Evolutionary conservation across 2,888 invertebrate genomes (phyloP).

Genomic region (Frankliniella fusca): DNA sequence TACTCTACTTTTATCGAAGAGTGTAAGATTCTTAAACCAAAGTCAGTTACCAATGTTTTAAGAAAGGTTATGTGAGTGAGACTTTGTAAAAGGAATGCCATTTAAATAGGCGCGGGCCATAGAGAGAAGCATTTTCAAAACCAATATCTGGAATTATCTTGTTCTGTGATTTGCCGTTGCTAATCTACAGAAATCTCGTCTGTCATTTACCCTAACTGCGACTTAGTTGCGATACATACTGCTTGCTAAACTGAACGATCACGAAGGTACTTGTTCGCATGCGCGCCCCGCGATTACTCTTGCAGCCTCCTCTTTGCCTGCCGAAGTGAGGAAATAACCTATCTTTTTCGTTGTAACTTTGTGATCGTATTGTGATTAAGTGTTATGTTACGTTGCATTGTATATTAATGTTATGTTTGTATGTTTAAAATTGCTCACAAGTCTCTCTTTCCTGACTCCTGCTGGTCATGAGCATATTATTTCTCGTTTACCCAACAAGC

Average conservation of each 20-base stretch:
- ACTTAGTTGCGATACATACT: too few species aligned
- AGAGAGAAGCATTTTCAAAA: not conserved
- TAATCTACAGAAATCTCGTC: not conserved
- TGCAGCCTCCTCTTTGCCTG: constrained; percentile 11
- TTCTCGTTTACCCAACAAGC: not conserved
- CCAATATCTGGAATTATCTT: not conserved
- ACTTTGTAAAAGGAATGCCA: too few species aligned
- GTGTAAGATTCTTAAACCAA: constrained; percentile 15
- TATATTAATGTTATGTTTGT: constrained; percentile 15
- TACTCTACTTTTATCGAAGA: not conserved
- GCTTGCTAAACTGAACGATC: too few species aligned
- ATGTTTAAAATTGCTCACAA: constrained; percentile 1
- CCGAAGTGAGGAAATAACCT: constrained; percentile 4
- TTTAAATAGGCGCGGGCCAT: not conserved
- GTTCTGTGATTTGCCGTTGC: not conserved
- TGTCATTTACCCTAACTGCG: too few species aligned
- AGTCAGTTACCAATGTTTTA: constrained; percentile 18
- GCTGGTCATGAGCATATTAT: not conserved
- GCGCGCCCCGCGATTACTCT: too few species aligned
- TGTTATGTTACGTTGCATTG: constrained; percentile 8
- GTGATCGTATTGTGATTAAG: constrained; percentile 19
- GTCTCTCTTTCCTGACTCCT: not conserved
- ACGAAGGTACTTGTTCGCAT: too few species aligned
- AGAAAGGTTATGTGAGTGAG: constrained; percentile 21
- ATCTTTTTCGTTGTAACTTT: constrained; percentile 14